Evolutionary conservation across 2,888 invertebrate species (phyloP).

Genomic region (Griposia aprilina): DNA sequence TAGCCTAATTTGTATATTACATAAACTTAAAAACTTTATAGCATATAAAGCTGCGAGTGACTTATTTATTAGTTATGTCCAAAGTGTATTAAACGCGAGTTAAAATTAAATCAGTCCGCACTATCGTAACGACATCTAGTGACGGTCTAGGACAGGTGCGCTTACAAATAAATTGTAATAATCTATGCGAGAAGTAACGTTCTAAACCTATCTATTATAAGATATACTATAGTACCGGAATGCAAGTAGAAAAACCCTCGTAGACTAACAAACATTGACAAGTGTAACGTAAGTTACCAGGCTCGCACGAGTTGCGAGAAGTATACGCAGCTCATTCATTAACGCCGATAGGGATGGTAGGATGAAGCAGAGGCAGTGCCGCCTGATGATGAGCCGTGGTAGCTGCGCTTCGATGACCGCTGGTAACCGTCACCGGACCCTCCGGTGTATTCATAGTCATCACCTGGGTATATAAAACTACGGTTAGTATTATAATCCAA

Average conservation of each 20-base stretch:
- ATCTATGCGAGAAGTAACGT: conserved; percentile 62
- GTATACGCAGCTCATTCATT: conserved; percentile 72
- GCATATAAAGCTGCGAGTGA: conserved; percentile 57
- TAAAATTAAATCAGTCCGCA: conserved; percentile 66
- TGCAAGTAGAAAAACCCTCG: conserved; percentile 61
- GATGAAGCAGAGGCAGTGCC: conserved; percentile 85
- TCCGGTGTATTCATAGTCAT: conserved; percentile 89
- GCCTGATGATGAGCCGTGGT: conserved; percentile 81
- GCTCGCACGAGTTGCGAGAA: conserved; percentile 53
- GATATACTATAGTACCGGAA: conserved; percentile 64
- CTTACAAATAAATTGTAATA: conserved; percentile 65
- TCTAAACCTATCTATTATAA: conserved; percentile 63
- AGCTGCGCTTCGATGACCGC: conserved; percentile 85
- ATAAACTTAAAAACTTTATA: conserved; percentile 60
- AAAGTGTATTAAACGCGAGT: conserved; percentile 47
- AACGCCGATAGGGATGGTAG: conserved; percentile 89
- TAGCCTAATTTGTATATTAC: conserved; percentile 65
- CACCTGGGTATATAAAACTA: conserved; percentile 76
- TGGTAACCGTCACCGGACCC: conserved; percentile 89
- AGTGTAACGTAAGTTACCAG: conserved; percentile 66
- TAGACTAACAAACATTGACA: conserved; percentile 69
- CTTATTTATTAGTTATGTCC: conserved; percentile 64
- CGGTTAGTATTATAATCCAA: conserved; percentile 41
- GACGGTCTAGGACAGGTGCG: conserved; percentile 55
- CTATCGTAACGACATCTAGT: conserved; percentile 62